Percentiles rank a stretch among this genome's conserved stretches.
Conservation (phyloP, 2,113 vertebrate genomes). For the Himantopus leucocephalus region DNA sequence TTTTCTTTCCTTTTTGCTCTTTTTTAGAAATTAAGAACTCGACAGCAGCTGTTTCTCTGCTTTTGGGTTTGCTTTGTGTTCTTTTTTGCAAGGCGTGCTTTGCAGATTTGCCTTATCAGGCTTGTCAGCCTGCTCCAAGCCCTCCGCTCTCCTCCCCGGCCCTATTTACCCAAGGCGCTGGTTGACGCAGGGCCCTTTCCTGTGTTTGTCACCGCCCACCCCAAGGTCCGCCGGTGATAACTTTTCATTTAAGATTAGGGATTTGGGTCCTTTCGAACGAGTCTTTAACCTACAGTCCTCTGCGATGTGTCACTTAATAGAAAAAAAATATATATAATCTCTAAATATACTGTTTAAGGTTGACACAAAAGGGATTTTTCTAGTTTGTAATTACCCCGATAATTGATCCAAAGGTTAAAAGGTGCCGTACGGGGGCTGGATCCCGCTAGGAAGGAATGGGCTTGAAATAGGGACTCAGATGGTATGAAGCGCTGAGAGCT, state of each 20-base stretch:
- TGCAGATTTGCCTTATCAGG: conserved; percentile 58
- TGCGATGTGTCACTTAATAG: background rate
- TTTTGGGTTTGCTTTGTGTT: conserved; percentile 36
- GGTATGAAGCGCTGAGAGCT: background rate
- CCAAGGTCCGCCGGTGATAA: conserved; percentile 29
- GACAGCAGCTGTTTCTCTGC: conserved; percentile 34
- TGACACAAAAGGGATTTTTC: background rate
- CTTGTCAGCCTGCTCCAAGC: conserved; percentile 33
- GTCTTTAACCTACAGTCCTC: background rate
- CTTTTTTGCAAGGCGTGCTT: background rate
- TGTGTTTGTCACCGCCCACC: conserved; percentile 29
- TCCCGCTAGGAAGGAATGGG: background rate
- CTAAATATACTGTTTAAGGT: background rate
- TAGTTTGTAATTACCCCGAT: background rate
- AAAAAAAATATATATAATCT: background rate
- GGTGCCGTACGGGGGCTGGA: rapidly evolving
- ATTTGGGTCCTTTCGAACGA: background rate
- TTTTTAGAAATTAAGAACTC: background rate
- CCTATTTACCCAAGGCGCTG: conserved; percentile 25
- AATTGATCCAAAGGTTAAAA: background rate
- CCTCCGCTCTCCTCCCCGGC: background rate
- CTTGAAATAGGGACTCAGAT: background rate
- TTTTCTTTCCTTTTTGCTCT: background rate
- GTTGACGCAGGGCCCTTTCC: conserved; percentile 51
- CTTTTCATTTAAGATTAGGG: conserved; percentile 9